Conservation (phyloP, 2,888 invertebrate species). For the Drosophila lutescens region DNA sequence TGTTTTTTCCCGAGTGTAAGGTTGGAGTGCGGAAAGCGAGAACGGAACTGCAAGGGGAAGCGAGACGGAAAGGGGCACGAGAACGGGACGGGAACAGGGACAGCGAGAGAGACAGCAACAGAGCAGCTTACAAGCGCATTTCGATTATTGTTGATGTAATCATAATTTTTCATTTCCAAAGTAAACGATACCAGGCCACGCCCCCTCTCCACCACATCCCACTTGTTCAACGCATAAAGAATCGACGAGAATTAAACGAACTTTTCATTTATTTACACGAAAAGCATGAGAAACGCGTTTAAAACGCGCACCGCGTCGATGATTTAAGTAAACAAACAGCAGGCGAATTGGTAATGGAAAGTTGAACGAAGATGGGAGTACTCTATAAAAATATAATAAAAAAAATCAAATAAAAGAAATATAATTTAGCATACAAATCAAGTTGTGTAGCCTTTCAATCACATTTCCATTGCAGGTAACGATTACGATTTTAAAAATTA, state of each 20-base stretch:
- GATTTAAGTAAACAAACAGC: conserved; percentile 71
- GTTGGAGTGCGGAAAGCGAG: conserved; percentile 46
- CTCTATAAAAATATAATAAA: neutral
- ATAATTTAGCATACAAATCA: no score
- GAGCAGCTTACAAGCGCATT: conserved; percentile 77
- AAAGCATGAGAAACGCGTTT: conserved; percentile 61
- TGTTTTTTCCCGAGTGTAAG: conserved; percentile 5
- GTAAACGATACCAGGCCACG: conserved; percentile 66
- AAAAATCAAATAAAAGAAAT: neutral
- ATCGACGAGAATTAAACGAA: conserved; percentile 73
- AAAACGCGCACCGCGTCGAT: conserved; percentile 68
- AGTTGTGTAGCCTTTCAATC: no score
- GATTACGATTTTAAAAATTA: no score
- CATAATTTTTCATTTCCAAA: conserved; percentile 80
- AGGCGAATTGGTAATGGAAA: neutral
- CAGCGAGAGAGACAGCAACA: conserved; percentile 20
- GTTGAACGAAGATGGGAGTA: conserved; percentile 3
- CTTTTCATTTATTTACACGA: conserved; percentile 77
- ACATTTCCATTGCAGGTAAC: no score
- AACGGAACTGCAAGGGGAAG: conserved; percentile 28
- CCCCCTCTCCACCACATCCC: neutral
- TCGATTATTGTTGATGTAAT: conserved; percentile 80
- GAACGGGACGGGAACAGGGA: conserved; percentile 34
- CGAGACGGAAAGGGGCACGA: neutral
- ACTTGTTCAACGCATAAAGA: conserved; percentile 54